Conservation (phyloP, 30 jellyfish, hydroid and myxozoan genomes). For the Pseudorhiza aurosa region DNA sequence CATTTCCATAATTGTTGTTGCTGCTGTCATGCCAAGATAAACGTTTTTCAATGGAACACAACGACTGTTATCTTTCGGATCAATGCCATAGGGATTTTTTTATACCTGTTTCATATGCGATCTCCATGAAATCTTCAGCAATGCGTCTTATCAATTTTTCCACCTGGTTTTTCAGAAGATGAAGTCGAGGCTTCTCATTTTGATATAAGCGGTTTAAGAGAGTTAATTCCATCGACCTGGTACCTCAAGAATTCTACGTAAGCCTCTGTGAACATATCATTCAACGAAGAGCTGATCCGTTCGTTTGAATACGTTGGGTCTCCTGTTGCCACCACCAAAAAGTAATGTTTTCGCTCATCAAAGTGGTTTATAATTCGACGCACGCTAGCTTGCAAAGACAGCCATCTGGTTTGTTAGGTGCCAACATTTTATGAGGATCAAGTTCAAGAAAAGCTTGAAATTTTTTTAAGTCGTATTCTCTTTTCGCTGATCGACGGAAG, state of each 20-base stretch:
- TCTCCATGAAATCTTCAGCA: constrained; percentile 38
- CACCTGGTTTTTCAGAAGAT: constrained; percentile 37
- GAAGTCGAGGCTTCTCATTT: constrained; percentile 48
- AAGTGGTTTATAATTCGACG: constrained; percentile 32
- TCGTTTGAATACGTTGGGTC: constrained; percentile 47
- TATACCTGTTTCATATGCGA: neutral
- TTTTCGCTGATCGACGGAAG: constrained; percentile 41
- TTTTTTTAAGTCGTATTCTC: no score
- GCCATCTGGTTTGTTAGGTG: constrained; percentile 75
- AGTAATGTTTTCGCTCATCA: constrained; percentile 51
- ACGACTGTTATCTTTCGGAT: constrained; percentile 1
- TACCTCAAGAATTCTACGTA: constrained; percentile 53
- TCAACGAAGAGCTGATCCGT: constrained; percentile 10
- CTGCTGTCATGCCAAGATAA: constrained; percentile 46
- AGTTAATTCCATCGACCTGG: constrained; percentile 53
- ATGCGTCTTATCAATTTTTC: constrained; percentile 19
- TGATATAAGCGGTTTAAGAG: constrained; percentile 61
- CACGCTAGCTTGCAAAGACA: constrained; percentile 51
- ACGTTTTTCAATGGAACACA: constrained; percentile 28
- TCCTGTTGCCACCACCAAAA: constrained; percentile 13
- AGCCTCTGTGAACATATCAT: constrained; percentile 26
- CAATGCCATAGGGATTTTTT: constrained; percentile 12
- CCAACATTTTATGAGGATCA: constrained; percentile 59
- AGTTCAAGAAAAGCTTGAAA: constrained; percentile 36
- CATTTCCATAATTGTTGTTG: constrained; percentile 22